Evolutionary conservation across 2,888 invertebrate genomes (phyloP), one percentile per base, ranked within the genome.

Genomic region (Bellardia pandia): DNA sequence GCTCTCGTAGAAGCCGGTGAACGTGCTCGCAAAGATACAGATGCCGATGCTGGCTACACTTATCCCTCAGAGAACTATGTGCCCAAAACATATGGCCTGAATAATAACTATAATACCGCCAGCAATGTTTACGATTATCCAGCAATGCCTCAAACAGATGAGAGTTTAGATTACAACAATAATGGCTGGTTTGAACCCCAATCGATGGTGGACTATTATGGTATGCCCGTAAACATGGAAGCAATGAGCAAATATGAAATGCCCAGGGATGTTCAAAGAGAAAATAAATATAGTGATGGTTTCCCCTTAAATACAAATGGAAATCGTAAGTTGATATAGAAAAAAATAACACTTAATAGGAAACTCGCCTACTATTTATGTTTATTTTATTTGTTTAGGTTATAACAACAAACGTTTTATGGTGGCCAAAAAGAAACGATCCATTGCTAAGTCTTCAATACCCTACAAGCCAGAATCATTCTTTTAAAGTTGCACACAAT

Each of bases 1-100:
- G 93, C 94, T 16, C 88, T 93, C 13, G 93, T 93, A 23, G 93
- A 93, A 82, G 93, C 93, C 33, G 93, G 94, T 2, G 93, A 93
- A 88, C 91, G 93, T 7, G 92, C 93, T 7, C 92, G 93, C 77
- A 92, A 92, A 79, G 93, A 93, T 23, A 90, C 89, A 53, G 93
- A 93, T 75, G 88, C 87, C 13, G 92, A 92, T 84, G 89, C 89
- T 33, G 87, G 88, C 60, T 88, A 88, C 84, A 84, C 85, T 58
- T 89, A 88, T 71, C 87, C 87, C 11, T 81, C 87, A 1, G 87
- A 87, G 76, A 89, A 87, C 69, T 90, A 89, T 87, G 87, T 85
- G 11, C 87, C 87, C 58, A 87, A 87, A 71, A 42, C 77, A 0
- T 86, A 89, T 85, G 81, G 79, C 30, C 53, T 83, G 40, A 88